phyloP scores from a whole-genome alignment of 1,140 invertebrate species.

The Scaptomyza graminum region DNA sequence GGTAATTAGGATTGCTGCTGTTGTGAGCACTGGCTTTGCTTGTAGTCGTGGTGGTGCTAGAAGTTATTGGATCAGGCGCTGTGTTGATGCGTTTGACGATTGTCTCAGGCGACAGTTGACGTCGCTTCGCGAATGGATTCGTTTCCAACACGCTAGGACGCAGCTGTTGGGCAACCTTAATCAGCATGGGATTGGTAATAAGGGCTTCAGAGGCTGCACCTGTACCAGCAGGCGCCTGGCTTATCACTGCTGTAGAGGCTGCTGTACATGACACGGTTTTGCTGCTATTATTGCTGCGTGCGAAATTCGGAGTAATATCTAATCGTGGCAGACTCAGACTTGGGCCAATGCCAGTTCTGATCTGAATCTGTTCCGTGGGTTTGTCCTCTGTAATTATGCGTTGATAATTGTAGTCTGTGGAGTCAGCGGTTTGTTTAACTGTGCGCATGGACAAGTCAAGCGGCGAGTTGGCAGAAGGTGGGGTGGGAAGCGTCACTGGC shows the following conservation, averaged over 20 bases:
- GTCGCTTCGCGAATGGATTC: conserved; percentile 41
- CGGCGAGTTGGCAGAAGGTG: conserved; percentile 86
- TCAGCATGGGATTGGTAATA: conserved; percentile 21
- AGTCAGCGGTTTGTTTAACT: conserved; percentile 92
- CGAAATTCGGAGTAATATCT: conserved; percentile 87
- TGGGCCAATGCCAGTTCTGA: conserved; percentile 51
- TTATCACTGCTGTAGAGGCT: conserved; percentile 9
- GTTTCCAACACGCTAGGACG: conserved; percentile 46
- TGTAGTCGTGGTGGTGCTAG: conserved; percentile 11
- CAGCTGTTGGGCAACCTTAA: conserved; percentile 37
- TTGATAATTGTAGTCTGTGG: conserved; percentile 89
- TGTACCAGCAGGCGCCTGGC: neutral
- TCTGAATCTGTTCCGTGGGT: conserved; percentile 49
- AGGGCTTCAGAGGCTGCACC: neutral
- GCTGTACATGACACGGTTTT: neutral
- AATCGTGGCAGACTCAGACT: conserved; percentile 83
- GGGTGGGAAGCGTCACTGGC: conserved; percentile 3
- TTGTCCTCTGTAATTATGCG: conserved; percentile 25
- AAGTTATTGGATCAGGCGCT: neutral
- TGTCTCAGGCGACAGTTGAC: conserved; percentile 50
- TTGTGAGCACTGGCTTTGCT: conserved; percentile 36
- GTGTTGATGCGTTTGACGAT: conserved; percentile 32
- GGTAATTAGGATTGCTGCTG: conserved; percentile 71
- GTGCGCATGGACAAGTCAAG: conserved; percentile 94
- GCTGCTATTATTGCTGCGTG: conserved; percentile 48